Evolutionary conservation across 2,888 invertebrate species (phyloP).

Genomic region (Eupithecia tripunctaria): DNA sequence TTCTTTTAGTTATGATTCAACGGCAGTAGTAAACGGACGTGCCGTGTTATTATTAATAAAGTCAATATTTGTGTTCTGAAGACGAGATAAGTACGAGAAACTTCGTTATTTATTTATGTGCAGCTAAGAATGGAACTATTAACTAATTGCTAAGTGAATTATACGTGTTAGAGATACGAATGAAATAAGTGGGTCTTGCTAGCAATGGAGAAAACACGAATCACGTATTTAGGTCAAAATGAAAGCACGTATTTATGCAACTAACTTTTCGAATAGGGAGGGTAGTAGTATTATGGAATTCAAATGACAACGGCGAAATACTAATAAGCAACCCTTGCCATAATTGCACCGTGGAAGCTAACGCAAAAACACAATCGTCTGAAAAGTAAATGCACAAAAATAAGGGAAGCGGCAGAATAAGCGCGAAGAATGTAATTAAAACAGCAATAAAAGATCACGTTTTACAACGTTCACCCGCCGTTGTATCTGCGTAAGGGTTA

Average conservation of each 20-base stretch:
- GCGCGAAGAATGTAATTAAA: slow-evolving; percentile 78
- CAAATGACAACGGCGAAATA: slow-evolving; percentile 19
- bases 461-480: slow-evolving; percentile 70
- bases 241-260: slow-evolving; percentile 17
- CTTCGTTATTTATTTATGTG: slow-evolving; percentile 67
- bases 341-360: slow-evolving; percentile 22
- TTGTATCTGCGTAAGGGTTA: slow-evolving; percentile 70
- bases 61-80: slow-evolving; percentile 74
- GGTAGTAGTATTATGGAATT: not conserved
- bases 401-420: slow-evolving; percentile 58
- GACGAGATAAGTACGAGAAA: slow-evolving; percentile 66
- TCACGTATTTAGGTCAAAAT: slow-evolving; percentile 27
- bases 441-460: slow-evolving; percentile 73
- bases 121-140: slow-evolving; percentile 57
- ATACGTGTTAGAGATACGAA: slow-evolving; percentile 45
- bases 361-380: slow-evolving; percentile 50
- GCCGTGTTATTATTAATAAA: slow-evolving; percentile 73
- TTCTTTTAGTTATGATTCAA: slow-evolving; percentile 64
- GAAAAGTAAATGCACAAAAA: slow-evolving; percentile 56
- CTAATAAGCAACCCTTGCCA: slow-evolving; percentile 29
- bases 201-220: slow-evolving; percentile 17
- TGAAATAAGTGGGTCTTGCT: slow-evolving; percentile 26
- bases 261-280: not conserved
- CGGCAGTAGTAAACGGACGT: slow-evolving; percentile 63
- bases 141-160: slow-evolving; percentile 61